Conservation (phyloP, 2,888 invertebrate genomes). For the Scaptomyza cyrtandrae region DNA sequence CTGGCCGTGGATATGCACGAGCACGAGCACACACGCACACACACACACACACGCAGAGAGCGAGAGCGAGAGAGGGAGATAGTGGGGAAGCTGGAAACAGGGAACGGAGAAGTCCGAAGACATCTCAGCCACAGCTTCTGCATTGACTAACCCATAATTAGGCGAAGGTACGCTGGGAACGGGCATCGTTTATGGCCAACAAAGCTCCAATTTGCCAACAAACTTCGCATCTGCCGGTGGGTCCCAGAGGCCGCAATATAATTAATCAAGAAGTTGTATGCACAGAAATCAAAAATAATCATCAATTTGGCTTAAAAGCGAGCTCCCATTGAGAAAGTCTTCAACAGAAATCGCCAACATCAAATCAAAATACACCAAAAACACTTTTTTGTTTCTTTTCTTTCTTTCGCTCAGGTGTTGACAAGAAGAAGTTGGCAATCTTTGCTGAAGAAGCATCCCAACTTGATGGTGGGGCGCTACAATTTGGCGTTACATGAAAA, state of each 20-base stretch:
- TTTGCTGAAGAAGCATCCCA: conserved; percentile 35
- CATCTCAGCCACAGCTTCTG: conserved; percentile 16
- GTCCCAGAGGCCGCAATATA: conserved; percentile 57
- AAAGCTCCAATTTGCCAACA: conserved; percentile 60
- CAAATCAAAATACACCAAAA: conserved; percentile 36
- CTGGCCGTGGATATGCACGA: conserved; percentile 5
- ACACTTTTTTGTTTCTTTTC: background rate
- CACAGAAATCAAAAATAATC: conserved; percentile 74
- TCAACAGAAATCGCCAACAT: conserved; percentile 42
- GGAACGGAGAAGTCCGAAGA: conserved; percentile 5
- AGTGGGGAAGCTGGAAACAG: background rate
- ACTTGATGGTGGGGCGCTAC: conserved; percentile 63
- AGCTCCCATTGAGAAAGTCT: conserved; percentile 58
- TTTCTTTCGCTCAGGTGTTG: conserved; percentile 15
- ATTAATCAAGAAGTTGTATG: conserved; percentile 74
- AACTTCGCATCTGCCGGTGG: conserved; percentile 63
- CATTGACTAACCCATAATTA: conserved; percentile 64
- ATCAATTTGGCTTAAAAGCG: conserved; percentile 60
- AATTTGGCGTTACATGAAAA: conserved; percentile 75
- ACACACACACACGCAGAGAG: no score
- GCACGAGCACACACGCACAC: conserved; percentile 45
- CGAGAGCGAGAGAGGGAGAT: background rate
- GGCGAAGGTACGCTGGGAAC: conserved; percentile 11
- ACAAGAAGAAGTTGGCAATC: conserved; percentile 32
- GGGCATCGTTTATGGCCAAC: conserved; percentile 56